Base-by-base conservation (phyloP, 2,797 vertebrate species). In the Dendrocincla tyrannina region DNA sequence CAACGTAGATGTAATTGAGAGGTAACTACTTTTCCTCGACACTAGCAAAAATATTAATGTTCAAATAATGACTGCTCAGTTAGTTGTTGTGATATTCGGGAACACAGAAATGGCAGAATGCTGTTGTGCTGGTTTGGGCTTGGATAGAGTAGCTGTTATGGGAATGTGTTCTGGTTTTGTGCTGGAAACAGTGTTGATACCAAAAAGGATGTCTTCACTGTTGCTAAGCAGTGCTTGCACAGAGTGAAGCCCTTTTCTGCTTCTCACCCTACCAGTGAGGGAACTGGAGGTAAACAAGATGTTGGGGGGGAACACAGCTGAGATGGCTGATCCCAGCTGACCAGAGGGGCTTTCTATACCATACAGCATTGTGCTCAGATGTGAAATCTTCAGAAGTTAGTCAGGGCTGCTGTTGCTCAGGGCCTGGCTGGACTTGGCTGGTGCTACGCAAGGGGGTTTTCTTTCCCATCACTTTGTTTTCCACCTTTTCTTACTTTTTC, bases 31-130 rank as follows among this genome's bases (percentile, higher is more conserved):
- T 87, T 85, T 92, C 17, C 27, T 82, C 55, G 15, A 63, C 6
- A 32, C 33, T 86, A 70, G 59, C 32, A 78, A 82, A 93, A 93
- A 69, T 53, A 76, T 30, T 33, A 64, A 59, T 81, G 50, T 91
- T 92, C 42, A 88, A 24, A 52, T 79, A 85, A 64, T 37, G 18
- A 58, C 24, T 73, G 28, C 62, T 41, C 59, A 89, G 25, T 41
- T 58, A 30, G 72, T 41, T 63, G 35, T 11, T 35, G 32, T 49
- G 59, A 56, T 76, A 32, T 49, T 60, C 22, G 18, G 13, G 66
- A 63, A 30, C 20, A 60, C 1, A 5, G 41, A 85, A 85, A 42
- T 41, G 25, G 13, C 14, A 62, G 85, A 85, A 59, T 44, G 30
- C 6, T 35, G 10, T 59, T 86, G 52, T 75, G 28, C n/a, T 63